Evolutionary conservation across 2,888 invertebrate species (phyloP).

Genomic region (Dyspetes luteomarginatus): DNA sequence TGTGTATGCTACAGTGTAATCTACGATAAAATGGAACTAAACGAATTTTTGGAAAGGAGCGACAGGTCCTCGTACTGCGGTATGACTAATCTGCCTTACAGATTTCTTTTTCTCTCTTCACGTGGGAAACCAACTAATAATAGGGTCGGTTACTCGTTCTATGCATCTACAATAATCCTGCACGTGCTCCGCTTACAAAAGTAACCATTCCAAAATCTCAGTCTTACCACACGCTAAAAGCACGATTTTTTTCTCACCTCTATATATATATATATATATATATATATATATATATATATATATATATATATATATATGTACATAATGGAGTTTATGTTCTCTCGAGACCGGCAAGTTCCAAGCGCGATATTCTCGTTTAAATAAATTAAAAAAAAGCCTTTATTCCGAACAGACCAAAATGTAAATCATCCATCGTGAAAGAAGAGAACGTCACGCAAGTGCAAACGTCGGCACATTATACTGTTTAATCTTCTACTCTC

Average conservation of each 20-base stretch:
- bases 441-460: constrained; percentile 32
- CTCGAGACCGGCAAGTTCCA: background rate
- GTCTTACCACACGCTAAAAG: background rate
- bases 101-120: background rate
- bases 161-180: background rate
- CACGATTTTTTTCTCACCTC: background rate
- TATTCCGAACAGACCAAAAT: constrained; percentile 34
- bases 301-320: no score
- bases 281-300: no score
- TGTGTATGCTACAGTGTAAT: no score
- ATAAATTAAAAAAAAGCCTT: constrained; percentile 20
- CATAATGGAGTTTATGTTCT: background rate
- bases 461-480: constrained; percentile 35
- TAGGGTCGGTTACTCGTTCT: background rate
- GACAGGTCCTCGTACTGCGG: background rate
- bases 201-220: background rate
- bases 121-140: background rate
- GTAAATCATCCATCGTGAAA: constrained; percentile 43
- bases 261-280: no score
- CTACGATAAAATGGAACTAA: background rate
- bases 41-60: background rate
- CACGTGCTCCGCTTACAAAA: background rate
- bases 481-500: constrained; percentile 40
- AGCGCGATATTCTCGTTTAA: background rate
- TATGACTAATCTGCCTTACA: background rate